phyloP scores from a whole-genome alignment of 2,113 vertebrate genomes.

The Nipponia nippon region DNA sequence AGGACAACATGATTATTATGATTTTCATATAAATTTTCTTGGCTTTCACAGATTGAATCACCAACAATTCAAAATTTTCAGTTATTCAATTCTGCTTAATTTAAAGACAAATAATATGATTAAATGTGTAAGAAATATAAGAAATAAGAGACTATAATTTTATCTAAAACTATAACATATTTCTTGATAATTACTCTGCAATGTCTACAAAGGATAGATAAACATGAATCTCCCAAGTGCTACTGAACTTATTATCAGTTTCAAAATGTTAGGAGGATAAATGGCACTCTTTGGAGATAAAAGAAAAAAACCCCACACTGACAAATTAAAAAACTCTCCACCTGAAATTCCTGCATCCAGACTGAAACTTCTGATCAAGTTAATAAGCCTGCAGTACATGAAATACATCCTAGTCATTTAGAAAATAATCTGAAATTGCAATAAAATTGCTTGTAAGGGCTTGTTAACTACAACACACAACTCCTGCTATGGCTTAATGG shows the following conservation, averaged over 20 bases:
- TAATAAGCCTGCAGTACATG: conserved; percentile 29
- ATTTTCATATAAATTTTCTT: not conserved
- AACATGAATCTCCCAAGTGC: not conserved
- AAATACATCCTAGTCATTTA: conserved; percentile 74
- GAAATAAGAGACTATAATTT: not conserved
- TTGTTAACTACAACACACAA: not conserved
- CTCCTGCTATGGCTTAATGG: not conserved
- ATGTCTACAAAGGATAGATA: not conserved
- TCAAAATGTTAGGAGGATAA: not conserved
- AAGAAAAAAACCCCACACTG: not conserved
- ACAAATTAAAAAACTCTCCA: not conserved
- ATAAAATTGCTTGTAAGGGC: conserved; percentile 70
- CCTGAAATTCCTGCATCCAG: not conserved
- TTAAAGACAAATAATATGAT: not conserved
- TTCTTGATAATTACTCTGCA: not conserved
- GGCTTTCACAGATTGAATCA: not conserved
- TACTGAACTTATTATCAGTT: not conserved
- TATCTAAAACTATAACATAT: not conserved
- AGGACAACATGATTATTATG: not conserved
- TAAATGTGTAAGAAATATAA: not conserved
- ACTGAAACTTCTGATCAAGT: not conserved
- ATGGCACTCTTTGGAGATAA: not conserved
- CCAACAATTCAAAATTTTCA: not conserved
- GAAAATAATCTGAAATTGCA: conserved; percentile 60
- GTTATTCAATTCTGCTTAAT: not conserved